Evolutionary conservation across 1,140 invertebrate species (phyloP), one percentile per base, ranked within the genome.

Genomic region (Pararge aegeria): DNA sequence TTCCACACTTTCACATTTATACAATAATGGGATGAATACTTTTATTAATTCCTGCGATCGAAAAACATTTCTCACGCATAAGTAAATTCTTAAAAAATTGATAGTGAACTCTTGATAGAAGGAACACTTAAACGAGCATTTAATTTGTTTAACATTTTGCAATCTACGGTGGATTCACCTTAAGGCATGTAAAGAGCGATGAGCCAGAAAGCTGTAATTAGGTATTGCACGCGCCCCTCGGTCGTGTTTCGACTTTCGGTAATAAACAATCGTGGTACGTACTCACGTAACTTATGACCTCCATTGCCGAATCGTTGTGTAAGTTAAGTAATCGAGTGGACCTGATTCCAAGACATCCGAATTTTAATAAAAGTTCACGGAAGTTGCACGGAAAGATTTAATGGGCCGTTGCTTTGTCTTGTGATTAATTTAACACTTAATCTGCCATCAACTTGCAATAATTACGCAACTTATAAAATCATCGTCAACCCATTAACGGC

Each of bases 221-320:
- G 34, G 52, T 24, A 53, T 44, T 63, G 57, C 55, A 62, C 58
- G 61, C 64, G 63, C 48, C 58, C 13, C 40, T 51, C 56, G 46
- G 51, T 63, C 64, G 56, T 67, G 65, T 63, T 67, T 59, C 34
- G 53, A 24, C 49, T 52, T 37, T 50, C 13, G 44, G 50, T 58
- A 68, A 69, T 65, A 69, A 69, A 62, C 59, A 65, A 62, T 65
- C 67, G 60, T 58, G 62, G 49, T 48, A 57, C 50, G 40, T n/a
- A 40, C 55, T 46, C 58, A 66, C 63, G 67, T 66, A 66, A 69
- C 55, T 56, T 61, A 59, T 59, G 67, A 66, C 67, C 63, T 66
- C 66, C 59, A 67, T 60, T 51, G 29, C 29, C 46, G 46, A 59
- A 67, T 52, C 30, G 49, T 64, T 64, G 53, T 52, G 61, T 55